Evolutionary conservation across 2,113 vertebrate species (phyloP).

Genomic region (Cheilinus undulatus): DNA sequence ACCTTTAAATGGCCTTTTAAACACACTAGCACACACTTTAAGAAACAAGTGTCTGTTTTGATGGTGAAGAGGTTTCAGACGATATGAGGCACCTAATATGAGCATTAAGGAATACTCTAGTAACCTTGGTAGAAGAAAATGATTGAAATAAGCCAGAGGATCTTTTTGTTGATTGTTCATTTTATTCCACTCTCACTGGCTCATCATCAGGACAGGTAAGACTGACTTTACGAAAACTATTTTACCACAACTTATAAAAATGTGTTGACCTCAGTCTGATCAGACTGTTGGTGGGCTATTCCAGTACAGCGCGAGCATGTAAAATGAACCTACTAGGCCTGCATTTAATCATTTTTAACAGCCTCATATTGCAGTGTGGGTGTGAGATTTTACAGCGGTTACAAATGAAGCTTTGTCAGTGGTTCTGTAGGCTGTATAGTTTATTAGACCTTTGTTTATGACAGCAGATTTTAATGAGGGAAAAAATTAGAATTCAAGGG

Average conservation of each 20-base stretch:
- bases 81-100: slow-evolving; percentile 48
- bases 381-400: slow-evolving; percentile 58
- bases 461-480: slow-evolving; percentile 52
- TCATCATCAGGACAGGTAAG: slow-evolving; percentile 64
- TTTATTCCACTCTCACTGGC: slow-evolving; percentile 55
- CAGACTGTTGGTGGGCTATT: slow-evolving; percentile 25
- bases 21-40: slow-evolving; percentile 6
- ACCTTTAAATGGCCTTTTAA: slow-evolving; percentile 19
- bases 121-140: slow-evolving; percentile 56
- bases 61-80: not conserved
- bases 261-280: not conserved
- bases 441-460: slow-evolving; percentile 52
- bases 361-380: slow-evolving; percentile 40
- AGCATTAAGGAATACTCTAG: slow-evolving; percentile 1
- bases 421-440: slow-evolving; percentile 24
- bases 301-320: slow-evolving; percentile 25
- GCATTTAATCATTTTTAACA: slow-evolving; percentile 52
- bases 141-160: slow-evolving; percentile 26
- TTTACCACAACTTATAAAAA: not conserved
- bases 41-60: not conserved
- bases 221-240: not conserved
- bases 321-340: slow-evolving; percentile 32
- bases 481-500: slow-evolving; percentile 19
- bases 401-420: slow-evolving; percentile 19
- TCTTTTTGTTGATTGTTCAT: slow-evolving; percentile 44